phyloP scores from a whole-genome alignment of 1,140 invertebrate species.

The Notospermus geniculatus region DNA sequence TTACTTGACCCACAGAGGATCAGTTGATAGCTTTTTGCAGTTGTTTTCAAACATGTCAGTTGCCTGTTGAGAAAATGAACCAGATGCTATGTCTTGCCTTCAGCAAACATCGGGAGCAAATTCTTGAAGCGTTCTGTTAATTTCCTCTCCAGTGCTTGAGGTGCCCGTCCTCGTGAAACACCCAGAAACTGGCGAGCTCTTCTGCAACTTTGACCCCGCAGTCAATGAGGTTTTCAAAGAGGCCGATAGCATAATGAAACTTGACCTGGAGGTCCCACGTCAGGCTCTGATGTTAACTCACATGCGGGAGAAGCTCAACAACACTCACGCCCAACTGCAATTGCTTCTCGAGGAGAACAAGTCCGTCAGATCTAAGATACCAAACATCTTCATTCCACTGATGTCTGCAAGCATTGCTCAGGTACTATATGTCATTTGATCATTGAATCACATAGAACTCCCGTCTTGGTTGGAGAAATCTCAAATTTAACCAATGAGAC shows the following conservation, averaged over 20 bases:
- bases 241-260: slow-evolving; percentile 79
- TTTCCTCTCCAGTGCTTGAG: slow-evolving; percentile 32
- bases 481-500: no score
- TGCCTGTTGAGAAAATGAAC: no score
- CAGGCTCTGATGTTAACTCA: slow-evolving; percentile 80
- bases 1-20: no score
- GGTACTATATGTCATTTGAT: slow-evolving; percentile 20
- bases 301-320: slow-evolving; percentile 56
- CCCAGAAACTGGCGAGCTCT: slow-evolving; percentile 36
- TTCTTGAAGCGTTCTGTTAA: no score
- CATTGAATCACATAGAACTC: no score
- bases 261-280: slow-evolving; percentile 77
- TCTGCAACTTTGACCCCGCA: slow-evolving; percentile 50
- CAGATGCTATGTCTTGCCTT: no score
- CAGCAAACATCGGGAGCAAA: no score
- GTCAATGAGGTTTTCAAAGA: slow-evolving; percentile 69
- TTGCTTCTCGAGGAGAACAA: slow-evolving; percentile 51
- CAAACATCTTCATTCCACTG: slow-evolving; percentile 79
- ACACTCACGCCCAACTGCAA: slow-evolving; percentile 74
- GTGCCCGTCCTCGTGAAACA: slow-evolving; percentile 42
- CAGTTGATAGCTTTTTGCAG: no score
- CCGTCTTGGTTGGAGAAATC: no score
- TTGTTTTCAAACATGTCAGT: no score
- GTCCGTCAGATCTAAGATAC: slow-evolving; percentile 67
- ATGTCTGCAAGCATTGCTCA: slow-evolving; percentile 74